Base-by-base conservation (phyloP, 2,113 vertebrate genomes). In the Mormyrus iriodes region DNA sequence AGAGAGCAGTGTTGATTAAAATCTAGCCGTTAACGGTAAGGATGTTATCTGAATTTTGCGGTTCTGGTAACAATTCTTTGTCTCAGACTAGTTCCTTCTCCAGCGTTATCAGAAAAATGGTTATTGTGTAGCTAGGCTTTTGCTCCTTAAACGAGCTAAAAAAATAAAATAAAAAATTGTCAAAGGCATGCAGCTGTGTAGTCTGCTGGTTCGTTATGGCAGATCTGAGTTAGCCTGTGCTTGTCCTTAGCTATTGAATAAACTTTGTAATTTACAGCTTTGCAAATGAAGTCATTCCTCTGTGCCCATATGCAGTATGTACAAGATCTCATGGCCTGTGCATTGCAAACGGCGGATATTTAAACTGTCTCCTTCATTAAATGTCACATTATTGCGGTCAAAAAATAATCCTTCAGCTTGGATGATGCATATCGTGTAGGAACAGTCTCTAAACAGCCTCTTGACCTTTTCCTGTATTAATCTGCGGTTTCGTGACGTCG, bases 1-100 rank as follows among this genome's bases (percentile, higher is more conserved):
- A 93, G 93, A 92, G 90, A 92, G 91, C 88, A 91, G 5, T 90
- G 73, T 91, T 58, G 89, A 3, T 12, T 86, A 89, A 89, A 31
- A 27, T 13, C 42, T 84, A 15, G 12, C 52, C 1, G 13, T n/a
- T 53, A 19, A 76, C 19, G 42, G 39, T 3, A 48, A 24, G 39
- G 21, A 8, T 42, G 15, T 76, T 4, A 42, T 83, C 17, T 83
- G 42, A 83, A 46, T 84, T 84, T 84, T 48, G 42, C 19, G 24
- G 82, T 84, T 84, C 42, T 44, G 19, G 39, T 44, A 48, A 13
- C 19, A 46, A n/a, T 82, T 82, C 44, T n/a, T 84, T 21, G 35
- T 83, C 44, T 82, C 24, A 5, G 12, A 44, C 76, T 46, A 48
- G 35, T 79, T 19, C 35, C 73, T 19, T 19, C 15, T 42, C 35